Evolutionary conservation across 2,113 vertebrate species (phyloP).

Genomic region (Myotis davidii): DNA sequence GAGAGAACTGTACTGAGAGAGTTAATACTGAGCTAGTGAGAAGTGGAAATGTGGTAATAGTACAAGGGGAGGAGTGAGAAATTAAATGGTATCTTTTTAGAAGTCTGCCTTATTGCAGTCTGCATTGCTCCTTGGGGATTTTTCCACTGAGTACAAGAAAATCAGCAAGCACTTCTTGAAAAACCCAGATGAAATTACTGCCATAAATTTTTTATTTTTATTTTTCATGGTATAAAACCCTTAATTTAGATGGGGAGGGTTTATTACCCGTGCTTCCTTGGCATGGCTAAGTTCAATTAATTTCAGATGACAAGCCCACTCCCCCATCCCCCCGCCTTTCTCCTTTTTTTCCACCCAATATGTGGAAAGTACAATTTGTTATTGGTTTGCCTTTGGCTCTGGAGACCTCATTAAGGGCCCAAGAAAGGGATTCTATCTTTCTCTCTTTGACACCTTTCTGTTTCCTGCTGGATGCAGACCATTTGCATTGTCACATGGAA

Average conservation of each 20-base stretch:
- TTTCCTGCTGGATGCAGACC: conserved; percentile 77
- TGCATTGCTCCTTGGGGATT: conserved; percentile 86
- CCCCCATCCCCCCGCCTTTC: conserved; percentile 14
- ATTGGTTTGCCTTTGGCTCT: conserved; percentile 86
- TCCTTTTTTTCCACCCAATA: conserved; percentile 44
- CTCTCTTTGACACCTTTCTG: conserved; percentile 78
- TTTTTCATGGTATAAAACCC: conserved; percentile 80
- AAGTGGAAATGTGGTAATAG: conserved; percentile 76
- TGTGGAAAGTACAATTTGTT: conserved; percentile 84
- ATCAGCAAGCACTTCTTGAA: conserved; percentile 85
- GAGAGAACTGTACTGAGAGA: conserved; percentile 71
- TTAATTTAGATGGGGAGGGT: conserved; percentile 86
- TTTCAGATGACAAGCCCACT: conserved; percentile 85
- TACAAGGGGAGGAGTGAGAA: conserved; percentile 82
- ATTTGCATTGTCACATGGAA: conserved; percentile 82
- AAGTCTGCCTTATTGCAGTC: conserved; percentile 86
- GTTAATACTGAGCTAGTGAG: conserved; percentile 82
- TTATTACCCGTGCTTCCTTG: conserved; percentile 85
- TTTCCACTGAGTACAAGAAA: conserved; percentile 84
- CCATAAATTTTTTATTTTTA: conserved; percentile 84
- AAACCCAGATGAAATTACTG: conserved; percentile 86
- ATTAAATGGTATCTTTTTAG: conserved; percentile 86
- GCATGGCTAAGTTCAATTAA: conserved; percentile 85
- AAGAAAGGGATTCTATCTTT: conserved; percentile 80
- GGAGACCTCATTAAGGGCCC: conserved; percentile 88